Evolutionary conservation across 2,888 invertebrate species (phyloP).

Genomic region (Scaptomyza polygonia): DNA sequence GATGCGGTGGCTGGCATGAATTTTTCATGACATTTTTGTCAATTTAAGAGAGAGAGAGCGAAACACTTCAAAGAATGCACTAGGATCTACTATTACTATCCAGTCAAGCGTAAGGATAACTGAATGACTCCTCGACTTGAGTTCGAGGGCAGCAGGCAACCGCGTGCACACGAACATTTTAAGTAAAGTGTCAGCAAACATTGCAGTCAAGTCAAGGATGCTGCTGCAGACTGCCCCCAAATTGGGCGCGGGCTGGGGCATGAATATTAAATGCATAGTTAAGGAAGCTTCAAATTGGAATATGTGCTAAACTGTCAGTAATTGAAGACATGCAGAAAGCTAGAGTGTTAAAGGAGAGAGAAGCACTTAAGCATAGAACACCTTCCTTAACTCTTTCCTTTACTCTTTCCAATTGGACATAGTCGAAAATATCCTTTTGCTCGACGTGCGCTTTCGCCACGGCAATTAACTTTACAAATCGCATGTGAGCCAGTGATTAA

Average conservation of each 20-base stretch:
- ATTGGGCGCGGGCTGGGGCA: conserved; percentile 19
- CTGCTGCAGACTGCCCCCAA: conserved; percentile 16
- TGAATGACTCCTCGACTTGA: conserved; percentile 11
- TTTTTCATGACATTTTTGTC: conserved; percentile 79
- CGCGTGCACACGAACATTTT: conserved; percentile 32
- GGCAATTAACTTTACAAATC: conserved; percentile 82
- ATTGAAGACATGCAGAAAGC: conserved; percentile 66
- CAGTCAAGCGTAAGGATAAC: conserved; percentile 45
- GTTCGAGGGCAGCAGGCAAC: conserved; percentile 12
- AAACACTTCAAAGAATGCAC: conserved; percentile 55
- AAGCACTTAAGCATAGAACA: conserved; percentile 62
- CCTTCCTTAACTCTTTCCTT: neutral
- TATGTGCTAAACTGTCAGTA: conserved; percentile 77
- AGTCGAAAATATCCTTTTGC: conserved; percentile 26
- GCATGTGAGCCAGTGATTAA: conserved; percentile 82
- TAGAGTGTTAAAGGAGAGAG: too few species aligned
- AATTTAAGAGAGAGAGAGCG: conserved; percentile 30
- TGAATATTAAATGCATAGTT: conserved; percentile 60
- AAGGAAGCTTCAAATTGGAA: conserved; percentile 30
- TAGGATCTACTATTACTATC: conserved; percentile 18
- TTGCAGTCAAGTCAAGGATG: conserved; percentile 52
- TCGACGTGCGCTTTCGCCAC: conserved; percentile 70
- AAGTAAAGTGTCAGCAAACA: conserved; percentile 50
- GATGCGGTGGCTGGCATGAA: conserved; percentile 70
- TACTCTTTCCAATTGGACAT: neutral